Evolutionary conservation across 2,113 vertebrate species (phyloP).

Genomic region (Bufo bufo): DNA sequence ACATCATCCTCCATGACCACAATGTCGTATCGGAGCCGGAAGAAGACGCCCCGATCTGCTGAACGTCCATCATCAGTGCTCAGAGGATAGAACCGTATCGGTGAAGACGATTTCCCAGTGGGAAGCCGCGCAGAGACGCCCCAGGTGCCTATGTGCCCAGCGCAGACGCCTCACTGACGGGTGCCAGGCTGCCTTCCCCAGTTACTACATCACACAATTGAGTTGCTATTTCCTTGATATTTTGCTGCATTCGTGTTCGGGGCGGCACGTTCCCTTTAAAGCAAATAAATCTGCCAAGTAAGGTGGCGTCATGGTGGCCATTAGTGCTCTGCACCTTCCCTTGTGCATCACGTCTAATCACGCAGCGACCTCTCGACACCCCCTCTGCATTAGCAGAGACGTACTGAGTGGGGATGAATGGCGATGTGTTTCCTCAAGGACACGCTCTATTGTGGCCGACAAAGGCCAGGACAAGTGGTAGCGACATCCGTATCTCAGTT

Average conservation of each 20-base stretch:
- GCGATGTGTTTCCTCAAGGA: slow-evolving; percentile 34
- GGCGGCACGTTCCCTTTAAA: too few relatives aligned
- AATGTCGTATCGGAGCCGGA: not conserved
- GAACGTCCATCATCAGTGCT: not conserved
- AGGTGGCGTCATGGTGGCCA: not conserved
- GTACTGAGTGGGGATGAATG: not conserved
- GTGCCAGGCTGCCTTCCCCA: too few relatives aligned
- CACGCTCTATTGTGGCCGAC: slow-evolving; percentile 12
- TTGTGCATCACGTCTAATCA: not conserved
- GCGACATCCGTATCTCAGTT: not conserved
- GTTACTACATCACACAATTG: too few relatives aligned
- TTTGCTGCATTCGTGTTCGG: too few relatives aligned
- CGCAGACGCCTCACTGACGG: too few relatives aligned
- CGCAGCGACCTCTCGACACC: not conserved
- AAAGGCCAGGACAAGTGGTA: slow-evolving; percentile 15
- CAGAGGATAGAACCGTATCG: not conserved
- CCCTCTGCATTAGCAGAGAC: not conserved
- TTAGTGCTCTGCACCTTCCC: not conserved
- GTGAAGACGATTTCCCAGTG: too few relatives aligned
- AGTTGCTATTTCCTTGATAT: too few relatives aligned
- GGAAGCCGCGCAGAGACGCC: too few relatives aligned
- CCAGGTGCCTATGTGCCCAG: too few relatives aligned
- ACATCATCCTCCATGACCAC: not conserved
- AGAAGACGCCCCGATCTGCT: not conserved
- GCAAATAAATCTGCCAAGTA: too few relatives aligned